phyloP scores from a whole-genome alignment of 2,797 vertebrate species.

The Ammospiza maritima region DNA sequence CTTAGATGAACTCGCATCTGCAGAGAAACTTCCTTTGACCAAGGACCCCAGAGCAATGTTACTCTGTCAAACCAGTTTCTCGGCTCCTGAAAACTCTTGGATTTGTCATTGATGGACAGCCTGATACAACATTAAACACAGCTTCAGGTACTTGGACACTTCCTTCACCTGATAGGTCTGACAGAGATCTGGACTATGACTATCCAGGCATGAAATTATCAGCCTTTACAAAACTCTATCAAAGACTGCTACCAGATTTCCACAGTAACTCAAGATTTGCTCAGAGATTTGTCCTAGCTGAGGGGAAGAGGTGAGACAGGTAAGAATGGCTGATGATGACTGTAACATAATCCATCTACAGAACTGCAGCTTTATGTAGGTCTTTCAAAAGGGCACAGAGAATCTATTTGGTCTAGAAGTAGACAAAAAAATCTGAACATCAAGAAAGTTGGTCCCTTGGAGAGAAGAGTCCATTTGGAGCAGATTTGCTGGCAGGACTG shows the following conservation, averaged over 20 bases:
- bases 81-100: not conserved
- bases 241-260: not conserved
- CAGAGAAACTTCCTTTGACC: not conserved
- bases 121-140: not conserved
- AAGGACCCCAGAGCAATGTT: fast-evolving
- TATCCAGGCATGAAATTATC: not conserved
- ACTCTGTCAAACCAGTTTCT: not conserved
- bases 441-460: not conserved
- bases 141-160: not conserved
- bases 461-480: not conserved
- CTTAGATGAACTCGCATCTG: not conserved
- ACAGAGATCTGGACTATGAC: not conserved
- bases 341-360: not conserved
- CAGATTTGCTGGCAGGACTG: not conserved
- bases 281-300: not conserved
- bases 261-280: not conserved
- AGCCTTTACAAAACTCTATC: not conserved
- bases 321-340: not conserved
- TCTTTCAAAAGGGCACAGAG: not conserved
- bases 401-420: not conserved
- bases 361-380: not conserved
- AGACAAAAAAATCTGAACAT: not conserved
- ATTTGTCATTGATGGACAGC: not conserved
- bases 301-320: not conserved
- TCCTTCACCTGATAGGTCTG: not conserved